Percentiles rank a stretch among this genome's conserved stretches.
Evolutionary conservation across 2,888 invertebrate species (phyloP).

Genomic region (Phortica magna): DNA sequence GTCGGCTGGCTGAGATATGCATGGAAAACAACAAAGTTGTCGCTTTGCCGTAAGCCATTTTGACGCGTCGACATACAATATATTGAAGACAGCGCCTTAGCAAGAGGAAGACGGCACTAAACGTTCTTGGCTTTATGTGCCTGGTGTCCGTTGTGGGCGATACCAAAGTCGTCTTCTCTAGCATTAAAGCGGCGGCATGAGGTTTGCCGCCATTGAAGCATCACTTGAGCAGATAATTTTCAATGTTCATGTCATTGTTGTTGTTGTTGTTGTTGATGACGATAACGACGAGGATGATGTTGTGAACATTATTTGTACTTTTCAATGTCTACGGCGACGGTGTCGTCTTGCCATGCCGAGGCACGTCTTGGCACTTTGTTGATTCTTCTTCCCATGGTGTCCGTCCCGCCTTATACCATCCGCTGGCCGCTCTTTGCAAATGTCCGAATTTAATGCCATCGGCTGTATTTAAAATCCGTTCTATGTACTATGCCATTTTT

Average conservation of each 20-base stretch:
- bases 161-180: too few species aligned
- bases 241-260: slow-evolving; percentile 55
- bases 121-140: too few species aligned
- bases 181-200: slow-evolving; percentile 17
- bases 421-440: slow-evolving; percentile 31
- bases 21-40: slow-evolving; percentile 41
- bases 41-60: slow-evolving; percentile 22
- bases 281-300: background rate
- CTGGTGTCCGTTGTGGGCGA: too few species aligned
- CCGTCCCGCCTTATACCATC: background rate
- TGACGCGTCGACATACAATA: slow-evolving; percentile 22
- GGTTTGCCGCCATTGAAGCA: slow-evolving; percentile 37
- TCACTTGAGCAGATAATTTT: slow-evolving; percentile 69
- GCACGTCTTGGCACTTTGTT: background rate
- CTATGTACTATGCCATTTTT: slow-evolving; percentile 52
- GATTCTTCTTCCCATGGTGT: slow-evolving; percentile 61
- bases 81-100: background rate
- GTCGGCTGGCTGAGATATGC: background rate
- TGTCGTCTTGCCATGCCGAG: too few species aligned
- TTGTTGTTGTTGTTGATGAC: background rate
- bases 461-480: slow-evolving; percentile 70
- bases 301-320: background rate
- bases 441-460: slow-evolving; percentile 50
- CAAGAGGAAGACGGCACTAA: background rate
- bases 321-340: background rate